Evolutionary conservation across 2,888 invertebrate genomes (phyloP), one percentile per base, ranked within the genome.

Genomic region (Netelia inedita): DNA sequence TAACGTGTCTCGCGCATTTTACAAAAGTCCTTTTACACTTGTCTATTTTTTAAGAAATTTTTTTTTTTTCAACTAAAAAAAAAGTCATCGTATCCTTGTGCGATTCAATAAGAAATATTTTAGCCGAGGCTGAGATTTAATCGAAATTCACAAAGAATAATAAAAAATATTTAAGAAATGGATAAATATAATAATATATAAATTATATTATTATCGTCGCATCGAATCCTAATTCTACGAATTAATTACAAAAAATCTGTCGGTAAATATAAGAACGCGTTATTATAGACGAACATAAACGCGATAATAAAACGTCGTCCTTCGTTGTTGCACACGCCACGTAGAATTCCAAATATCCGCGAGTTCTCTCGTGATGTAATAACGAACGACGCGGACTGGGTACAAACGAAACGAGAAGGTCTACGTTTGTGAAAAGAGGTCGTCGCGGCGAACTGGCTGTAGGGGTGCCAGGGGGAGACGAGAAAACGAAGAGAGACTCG

Each of bases 321-420:
- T 8, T 21, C 11, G 23, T 61, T 6, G 41, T 65, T 41, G 35
- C n/a, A 55, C 69, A 90, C 90, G 92, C 91, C 92, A 92, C 90
- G 91, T 87, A 92, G 91, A 92, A 93, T 93, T 92, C 91, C 91
- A 92, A 93, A 92, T 92, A 92, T 92, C 91, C 90, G 90, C 89
- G 91, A 92, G 90, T 91, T 89, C 92, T 91, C n/a, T 63, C 53
- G 91, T 91, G 91, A 91, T 91, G 92, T 92, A 93, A 93, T 93
- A 93, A 93, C 92, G 91, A 92, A 92, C 91, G 93, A 92, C 92
- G 92, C 89, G 89, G 80, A 43, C 78, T 87, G 88, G 90, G 88
- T 90, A 90, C 90, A 91, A 90, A 90, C 90, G 90, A 90, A 91
- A 90, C 90, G 90, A 88, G 90, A 91, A 91, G 91, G 89, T 90